Conservation (phyloP, 2,888 invertebrate species). For the Glyphotaelius pellucidus region DNA sequence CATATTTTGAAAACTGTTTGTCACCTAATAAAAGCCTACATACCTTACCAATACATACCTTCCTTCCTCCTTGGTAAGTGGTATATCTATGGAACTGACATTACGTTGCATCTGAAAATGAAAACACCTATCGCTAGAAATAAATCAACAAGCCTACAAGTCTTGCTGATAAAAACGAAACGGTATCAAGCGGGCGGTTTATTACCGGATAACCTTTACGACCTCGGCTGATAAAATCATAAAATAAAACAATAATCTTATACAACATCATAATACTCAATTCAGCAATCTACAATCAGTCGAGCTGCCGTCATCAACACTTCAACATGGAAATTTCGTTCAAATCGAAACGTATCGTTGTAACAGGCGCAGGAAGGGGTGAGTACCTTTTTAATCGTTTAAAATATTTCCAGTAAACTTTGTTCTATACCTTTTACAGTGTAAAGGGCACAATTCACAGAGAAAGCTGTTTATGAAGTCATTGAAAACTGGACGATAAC, state of each 20-base stretch:
- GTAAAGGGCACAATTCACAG: neutral
- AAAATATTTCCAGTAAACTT: neutral
- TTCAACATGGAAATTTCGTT: conserved; percentile 82
- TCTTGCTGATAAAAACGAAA: too few relatives aligned
- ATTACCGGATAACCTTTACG: neutral
- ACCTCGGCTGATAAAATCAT: neutral
- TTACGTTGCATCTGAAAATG: neutral
- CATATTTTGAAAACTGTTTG: too few relatives aligned
- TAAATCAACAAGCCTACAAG: neutral
- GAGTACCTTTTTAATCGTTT: conserved; percentile 67
- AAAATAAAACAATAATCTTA: neutral
- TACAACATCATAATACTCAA: neutral
- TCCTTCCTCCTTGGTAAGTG: too few relatives aligned
- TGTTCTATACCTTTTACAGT: neutral
- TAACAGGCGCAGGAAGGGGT: conserved; percentile 94
- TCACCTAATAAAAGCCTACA: too few relatives aligned
- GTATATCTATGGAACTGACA: too few relatives aligned
- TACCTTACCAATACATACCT: too few relatives aligned
- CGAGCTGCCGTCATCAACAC: neutral
- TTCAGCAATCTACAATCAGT: neutral
- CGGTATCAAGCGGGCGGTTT: too few relatives aligned
- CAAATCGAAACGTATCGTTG: conserved; percentile 87
- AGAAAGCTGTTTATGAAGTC: neutral
- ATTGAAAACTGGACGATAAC: neutral
- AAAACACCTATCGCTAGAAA: neutral